phyloP scores from a whole-genome alignment of 2,797 vertebrate species.

The Setipinna tenuifilis region DNA sequence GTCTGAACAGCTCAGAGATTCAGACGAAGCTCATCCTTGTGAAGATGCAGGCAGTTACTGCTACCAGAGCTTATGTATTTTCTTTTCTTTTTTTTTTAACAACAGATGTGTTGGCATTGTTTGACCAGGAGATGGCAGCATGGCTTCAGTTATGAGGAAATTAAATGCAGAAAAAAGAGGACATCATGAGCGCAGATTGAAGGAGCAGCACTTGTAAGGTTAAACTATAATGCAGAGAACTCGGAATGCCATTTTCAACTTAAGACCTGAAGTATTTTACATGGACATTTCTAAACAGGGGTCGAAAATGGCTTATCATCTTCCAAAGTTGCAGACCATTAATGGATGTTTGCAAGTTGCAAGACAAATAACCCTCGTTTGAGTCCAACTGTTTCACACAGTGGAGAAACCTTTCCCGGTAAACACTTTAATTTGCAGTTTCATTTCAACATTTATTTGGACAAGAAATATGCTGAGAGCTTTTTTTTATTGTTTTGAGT shows the following conservation, averaged over 20 bases:
- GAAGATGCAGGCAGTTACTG: conserved; percentile 30
- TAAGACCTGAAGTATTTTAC: conserved; percentile 57
- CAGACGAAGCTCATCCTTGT: conserved; percentile 48
- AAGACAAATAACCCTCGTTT: conserved; percentile 17
- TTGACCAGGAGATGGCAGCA: conserved; percentile 80
- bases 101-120: conserved; percentile 60
- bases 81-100: no score
- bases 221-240: conserved; percentile 26
- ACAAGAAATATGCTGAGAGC: background rate
- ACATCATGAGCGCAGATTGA: conserved; percentile 50
- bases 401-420: conserved; percentile 6
- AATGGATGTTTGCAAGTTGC: conserved; percentile 16
- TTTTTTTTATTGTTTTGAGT: background rate
- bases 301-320: conserved; percentile 67
- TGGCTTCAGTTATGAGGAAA: conserved; percentile 59
- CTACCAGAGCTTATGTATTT: conserved; percentile 3
- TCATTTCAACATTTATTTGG: conserved; percentile 13
- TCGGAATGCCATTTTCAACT: conserved; percentile 52
- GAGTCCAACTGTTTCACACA: conserved; percentile 11
- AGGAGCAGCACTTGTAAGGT: conserved; percentile 26
- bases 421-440: conserved; percentile 7
- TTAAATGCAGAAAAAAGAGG: conserved; percentile 19
- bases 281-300: conserved; percentile 74
- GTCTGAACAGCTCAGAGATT: conserved; percentile 32
- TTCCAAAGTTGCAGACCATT: conserved; percentile 22